Evolutionary conservation across 2,797 vertebrate species (phyloP), one percentile per base, ranked within the genome.

Genomic region (Euthynnus affinis): DNA sequence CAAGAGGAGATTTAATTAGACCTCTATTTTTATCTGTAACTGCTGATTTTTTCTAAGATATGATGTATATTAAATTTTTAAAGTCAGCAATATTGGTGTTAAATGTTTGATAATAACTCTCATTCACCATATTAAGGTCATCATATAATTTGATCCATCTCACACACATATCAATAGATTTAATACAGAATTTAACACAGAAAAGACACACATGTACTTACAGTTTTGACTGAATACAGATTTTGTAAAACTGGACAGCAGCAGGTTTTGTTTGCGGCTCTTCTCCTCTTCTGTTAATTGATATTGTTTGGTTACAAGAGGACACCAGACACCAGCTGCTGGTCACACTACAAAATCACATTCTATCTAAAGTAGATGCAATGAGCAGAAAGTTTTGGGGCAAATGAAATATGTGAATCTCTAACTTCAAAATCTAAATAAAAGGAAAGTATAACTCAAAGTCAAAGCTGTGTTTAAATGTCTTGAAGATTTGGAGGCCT

Each of bases 1-100:
- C 82, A 79, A 46, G 51, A 81, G 66, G 44, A 75, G 25, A 75
- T 82, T 81, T 72, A 79, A 79, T 83, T 74, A 61, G 55, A 61
- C 27, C 51, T 72, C 76, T 74, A 74, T 52, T 67, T 81, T 80
- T 71, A 74, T 64, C 51, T 60, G 12, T 29, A 74, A 59, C 9
- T 9, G 58, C n/a, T 9, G 1, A 55, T 48, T 46, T 56, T 53
- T n/a, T 18, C 6, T 9, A 23, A 56, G 9, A 60, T 60, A 52
- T 20, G 10, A 37, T 37, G 13, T 20, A 23, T 40, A 56, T 64
- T 49, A 12, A 0, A 15, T 29, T 29, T 49, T 46, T 34, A 14
- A 27, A 63, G 27, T 22, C 2, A 27, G 15, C 14, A 27, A 37
- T 0, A 22, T 29, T 32, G 27, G 18, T 48, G 1, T 44, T 32